These are phyloP conservation scores for Anadara kagoshimensis DNA, from an alignment of 1,140 invertebrate genomes.

Conservation along the genomic window DNA sequence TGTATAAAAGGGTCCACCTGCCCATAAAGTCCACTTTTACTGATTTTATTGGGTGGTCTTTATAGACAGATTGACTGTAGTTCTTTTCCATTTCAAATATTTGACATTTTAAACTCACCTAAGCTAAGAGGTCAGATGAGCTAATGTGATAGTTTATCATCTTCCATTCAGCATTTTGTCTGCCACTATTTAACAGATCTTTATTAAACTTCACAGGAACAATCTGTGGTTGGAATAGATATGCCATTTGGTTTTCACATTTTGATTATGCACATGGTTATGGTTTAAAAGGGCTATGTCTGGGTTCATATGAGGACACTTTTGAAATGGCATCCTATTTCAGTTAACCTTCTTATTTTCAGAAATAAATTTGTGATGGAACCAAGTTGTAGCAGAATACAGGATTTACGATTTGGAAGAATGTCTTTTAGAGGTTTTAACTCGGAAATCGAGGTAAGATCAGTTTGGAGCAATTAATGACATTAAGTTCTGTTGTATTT, in stretches of 20 bases:
- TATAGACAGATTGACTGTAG: no score
- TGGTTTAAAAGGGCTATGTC: background rate
- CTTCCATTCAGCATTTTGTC: background rate
- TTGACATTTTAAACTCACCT: no score
- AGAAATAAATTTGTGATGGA: constrained; percentile 84
- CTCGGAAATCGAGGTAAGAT: constrained; percentile 84
- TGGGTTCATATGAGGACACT: background rate
- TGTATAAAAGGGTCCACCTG: background rate
- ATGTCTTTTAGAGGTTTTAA: constrained; percentile 92
- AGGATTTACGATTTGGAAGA: constrained; percentile 85
- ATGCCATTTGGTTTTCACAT: no score
- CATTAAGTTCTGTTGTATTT: no score
- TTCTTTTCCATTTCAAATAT: no score
- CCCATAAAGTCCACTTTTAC: no score
- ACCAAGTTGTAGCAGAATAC: constrained; percentile 84
- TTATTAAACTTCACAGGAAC: background rate
- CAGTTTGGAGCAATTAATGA: no score
- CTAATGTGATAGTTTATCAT: background rate
- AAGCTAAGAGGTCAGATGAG: no score
- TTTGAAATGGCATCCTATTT: background rate
- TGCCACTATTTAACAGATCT: no score
- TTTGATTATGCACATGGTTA: background rate
- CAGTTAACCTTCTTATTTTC: constrained; percentile 55
- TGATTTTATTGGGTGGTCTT: no score
- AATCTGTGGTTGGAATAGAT: background rate